Conservation (phyloP, 1,140 invertebrate species). For the Apis mellifera region DNA sequence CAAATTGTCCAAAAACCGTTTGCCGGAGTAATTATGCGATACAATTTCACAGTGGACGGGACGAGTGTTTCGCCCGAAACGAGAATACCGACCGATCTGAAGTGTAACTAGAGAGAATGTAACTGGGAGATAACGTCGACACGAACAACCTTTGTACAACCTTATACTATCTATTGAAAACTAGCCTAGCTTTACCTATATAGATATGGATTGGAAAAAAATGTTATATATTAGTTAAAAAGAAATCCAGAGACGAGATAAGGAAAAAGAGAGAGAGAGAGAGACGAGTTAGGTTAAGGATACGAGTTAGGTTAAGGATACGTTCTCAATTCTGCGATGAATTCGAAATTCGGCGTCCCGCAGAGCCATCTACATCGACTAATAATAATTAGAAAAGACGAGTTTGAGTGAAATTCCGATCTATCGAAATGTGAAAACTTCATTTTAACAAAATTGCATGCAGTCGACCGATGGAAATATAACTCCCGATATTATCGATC, state of each 20-base stretch:
- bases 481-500: not conserved
- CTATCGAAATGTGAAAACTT: constrained; percentile 14
- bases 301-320: constrained; percentile 17
- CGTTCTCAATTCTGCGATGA: not conserved
- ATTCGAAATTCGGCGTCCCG: not conserved
- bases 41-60: constrained; percentile 11
- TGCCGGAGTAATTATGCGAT: constrained; percentile 12
- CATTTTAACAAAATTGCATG: constrained; percentile 6
- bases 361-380: not conserved
- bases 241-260: not conserved
- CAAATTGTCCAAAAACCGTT: constrained; percentile 12
- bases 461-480: not conserved
- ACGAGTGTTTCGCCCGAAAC: not conserved
- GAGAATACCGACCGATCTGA: not conserved
- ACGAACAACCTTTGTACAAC: not conserved
- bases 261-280: too few relatives aligned
- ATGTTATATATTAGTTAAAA: too few relatives aligned
- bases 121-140: constrained; percentile 20
- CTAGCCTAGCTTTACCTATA: constrained; percentile 18
- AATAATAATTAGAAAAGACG: constrained; percentile 23
- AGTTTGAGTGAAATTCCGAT: not conserved
- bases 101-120: not conserved
- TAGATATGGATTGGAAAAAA: not conserved
- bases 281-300: constrained; percentile 22
- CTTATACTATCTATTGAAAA: constrained; percentile 15